These are phyloP conservation scores for Hyles vespertilio DNA, from an alignment of 1,140 invertebrate genomes.

Conservation along the genomic window DNA sequence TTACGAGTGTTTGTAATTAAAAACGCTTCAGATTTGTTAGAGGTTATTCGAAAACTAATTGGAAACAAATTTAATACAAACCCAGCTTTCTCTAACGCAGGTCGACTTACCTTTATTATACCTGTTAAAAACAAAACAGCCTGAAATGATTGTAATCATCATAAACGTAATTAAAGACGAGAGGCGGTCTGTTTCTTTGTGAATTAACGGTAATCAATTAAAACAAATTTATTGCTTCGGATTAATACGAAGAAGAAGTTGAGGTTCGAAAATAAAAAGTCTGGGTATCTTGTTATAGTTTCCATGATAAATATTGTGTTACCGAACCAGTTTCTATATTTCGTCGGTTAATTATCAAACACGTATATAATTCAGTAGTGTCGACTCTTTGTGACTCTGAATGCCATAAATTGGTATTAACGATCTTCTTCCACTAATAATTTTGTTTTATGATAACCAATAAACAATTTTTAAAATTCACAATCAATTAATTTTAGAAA, in stretches of 20 bases:
- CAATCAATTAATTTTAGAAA: too few relatives aligned
- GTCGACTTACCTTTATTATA: constrained; percentile 7
- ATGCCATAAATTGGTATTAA: neutral
- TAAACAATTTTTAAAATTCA: too few relatives aligned
- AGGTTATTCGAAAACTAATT: too few relatives aligned
- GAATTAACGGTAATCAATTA: constrained; percentile 59
- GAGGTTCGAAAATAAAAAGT: constrained; percentile 34
- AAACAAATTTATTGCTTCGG: constrained; percentile 46
- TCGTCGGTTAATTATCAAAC: constrained; percentile 13
- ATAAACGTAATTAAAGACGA: constrained; percentile 47
- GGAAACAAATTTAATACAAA: neutral
- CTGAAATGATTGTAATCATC: constrained; percentile 38
- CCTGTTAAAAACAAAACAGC: constrained; percentile 26
- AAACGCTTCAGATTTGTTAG: too few relatives aligned
- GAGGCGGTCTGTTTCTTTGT: constrained; percentile 44
- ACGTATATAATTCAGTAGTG: constrained; percentile 11
- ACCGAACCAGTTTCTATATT: constrained; percentile 26
- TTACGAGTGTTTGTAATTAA: too few relatives aligned
- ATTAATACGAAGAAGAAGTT: constrained; percentile 35
- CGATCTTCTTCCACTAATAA: neutral
- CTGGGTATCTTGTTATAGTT: constrained; percentile 39
- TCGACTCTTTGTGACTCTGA: neutral
- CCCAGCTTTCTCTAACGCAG: neutral
- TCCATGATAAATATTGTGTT: constrained; percentile 45
- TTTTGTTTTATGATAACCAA: too few relatives aligned